Evolutionary conservation across 2,888 invertebrate genomes (phyloP).

Genomic region (Limnephilus lunatus): DNA sequence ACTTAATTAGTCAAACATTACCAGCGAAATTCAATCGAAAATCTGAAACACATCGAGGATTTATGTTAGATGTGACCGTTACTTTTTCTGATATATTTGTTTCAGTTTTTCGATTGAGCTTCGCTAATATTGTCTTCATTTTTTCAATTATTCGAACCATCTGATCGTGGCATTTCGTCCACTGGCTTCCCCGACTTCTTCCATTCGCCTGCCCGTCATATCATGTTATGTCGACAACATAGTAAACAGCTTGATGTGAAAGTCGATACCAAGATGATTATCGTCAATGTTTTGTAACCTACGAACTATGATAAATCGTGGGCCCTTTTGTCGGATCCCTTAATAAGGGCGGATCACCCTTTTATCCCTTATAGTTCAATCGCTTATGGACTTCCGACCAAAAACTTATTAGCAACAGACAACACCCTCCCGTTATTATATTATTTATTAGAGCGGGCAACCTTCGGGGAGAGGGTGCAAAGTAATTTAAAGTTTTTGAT

Average conservation of each 20-base stretch:
- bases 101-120: too few relatives aligned
- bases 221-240: not conserved
- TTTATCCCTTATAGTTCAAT: constrained; percentile 5
- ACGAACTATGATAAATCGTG: not conserved
- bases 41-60: too few relatives aligned
- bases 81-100: too few relatives aligned
- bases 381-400: constrained; percentile 27
- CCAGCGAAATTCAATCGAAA: too few relatives aligned
- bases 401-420: constrained; percentile 29
- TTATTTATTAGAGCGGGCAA: not conserved
- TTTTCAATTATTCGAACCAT: too few relatives aligned
- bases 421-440: constrained; percentile 17
- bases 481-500: constrained; percentile 1
- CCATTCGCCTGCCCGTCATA: too few relatives aligned
- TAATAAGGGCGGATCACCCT: not conserved
- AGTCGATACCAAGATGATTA: not conserved
- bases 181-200: too few relatives aligned
- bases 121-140: too few relatives aligned
- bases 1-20: too few relatives aligned
- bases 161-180: too few relatives aligned
- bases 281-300: not conserved
- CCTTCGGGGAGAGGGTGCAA: not conserved
- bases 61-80: too few relatives aligned
- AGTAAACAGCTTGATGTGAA: not conserved
- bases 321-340: not conserved